Conservation (phyloP, 2,797 vertebrate species). For the Centropyge bicolor region DNA sequence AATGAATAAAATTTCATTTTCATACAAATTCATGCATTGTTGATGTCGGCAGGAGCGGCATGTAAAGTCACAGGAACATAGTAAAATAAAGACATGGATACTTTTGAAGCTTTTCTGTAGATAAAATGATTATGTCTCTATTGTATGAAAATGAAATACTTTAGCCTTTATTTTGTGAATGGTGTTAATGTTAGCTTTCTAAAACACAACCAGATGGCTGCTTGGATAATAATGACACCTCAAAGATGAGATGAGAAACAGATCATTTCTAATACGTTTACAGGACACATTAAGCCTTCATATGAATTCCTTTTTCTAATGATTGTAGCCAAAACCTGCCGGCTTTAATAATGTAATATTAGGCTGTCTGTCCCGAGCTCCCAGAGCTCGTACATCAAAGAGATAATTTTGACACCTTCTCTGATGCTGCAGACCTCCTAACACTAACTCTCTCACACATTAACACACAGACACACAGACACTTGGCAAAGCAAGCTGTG, state of each 20-base stretch:
- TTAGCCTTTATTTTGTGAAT: not conserved
- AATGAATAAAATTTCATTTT: constrained; percentile 17
- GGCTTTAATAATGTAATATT: constrained; percentile 52
- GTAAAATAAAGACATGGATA: not conserved
- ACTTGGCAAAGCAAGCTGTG: constrained; percentile 18
- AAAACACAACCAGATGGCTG: constrained; percentile 27
- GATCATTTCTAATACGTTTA: constrained; percentile 48
- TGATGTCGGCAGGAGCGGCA: not conserved
- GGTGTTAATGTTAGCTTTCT: not conserved
- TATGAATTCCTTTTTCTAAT: constrained; percentile 33
- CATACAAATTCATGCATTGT: not conserved
- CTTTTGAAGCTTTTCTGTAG: not conserved
- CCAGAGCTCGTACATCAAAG: constrained; percentile 72
- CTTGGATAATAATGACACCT: constrained; percentile 24
- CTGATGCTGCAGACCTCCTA: constrained; percentile 39
- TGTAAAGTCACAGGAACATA: not conserved
- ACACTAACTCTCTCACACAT: constrained; percentile 5
- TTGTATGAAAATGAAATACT: constrained; percentile 4
- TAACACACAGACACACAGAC: constrained; percentile 2
- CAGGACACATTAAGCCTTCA: not conserved
- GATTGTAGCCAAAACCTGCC: constrained; percentile 35
- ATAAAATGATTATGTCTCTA: not conserved
- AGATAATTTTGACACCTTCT: constrained; percentile 32
- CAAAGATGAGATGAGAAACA: constrained; percentile 33
- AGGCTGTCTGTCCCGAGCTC: constrained; percentile 42